Evolutionary conservation across 2,113 vertebrate genomes (phyloP).

Genomic region (Peucedramus taeniatus): DNA sequence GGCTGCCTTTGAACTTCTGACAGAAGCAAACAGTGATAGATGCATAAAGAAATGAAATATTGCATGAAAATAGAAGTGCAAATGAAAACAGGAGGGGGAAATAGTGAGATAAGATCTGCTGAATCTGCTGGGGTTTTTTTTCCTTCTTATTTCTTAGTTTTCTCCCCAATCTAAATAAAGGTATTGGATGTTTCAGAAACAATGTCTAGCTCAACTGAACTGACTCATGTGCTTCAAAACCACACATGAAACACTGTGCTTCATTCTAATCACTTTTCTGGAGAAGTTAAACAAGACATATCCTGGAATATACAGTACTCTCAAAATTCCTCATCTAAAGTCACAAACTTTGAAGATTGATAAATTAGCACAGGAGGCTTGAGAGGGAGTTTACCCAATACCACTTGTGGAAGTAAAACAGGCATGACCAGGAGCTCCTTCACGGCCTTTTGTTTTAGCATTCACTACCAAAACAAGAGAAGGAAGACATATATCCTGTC

Average conservation of each 20-base stretch:
- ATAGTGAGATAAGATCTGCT: slow-evolving; percentile 44
- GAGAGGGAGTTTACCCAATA: not conserved
- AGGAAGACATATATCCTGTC: not conserved
- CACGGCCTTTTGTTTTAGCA: not conserved
- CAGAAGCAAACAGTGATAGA: slow-evolving; percentile 57
- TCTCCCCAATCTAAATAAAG: slow-evolving; percentile 15
- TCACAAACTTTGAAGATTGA: not conserved
- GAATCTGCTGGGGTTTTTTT: slow-evolving; percentile 17
- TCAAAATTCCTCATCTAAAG: not conserved
- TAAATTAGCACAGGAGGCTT: not conserved
- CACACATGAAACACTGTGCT: not conserved
- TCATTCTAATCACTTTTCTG: not conserved
- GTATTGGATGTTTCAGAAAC: not conserved
- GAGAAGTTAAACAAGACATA: not conserved
- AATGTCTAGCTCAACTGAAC: not conserved
- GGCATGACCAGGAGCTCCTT: not conserved
- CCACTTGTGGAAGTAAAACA: not conserved
- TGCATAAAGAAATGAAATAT: slow-evolving; percentile 48
- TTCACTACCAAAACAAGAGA: not conserved
- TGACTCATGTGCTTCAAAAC: not conserved
- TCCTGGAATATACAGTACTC: not conserved
- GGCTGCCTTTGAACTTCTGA: slow-evolving; percentile 60
- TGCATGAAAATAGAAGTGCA: slow-evolving; percentile 53
- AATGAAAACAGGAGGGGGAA: slow-evolving; percentile 44
- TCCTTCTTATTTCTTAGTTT: slow-evolving; percentile 11